Base-by-base conservation (phyloP, 2,888 invertebrate genomes). In the Aphodius sticticus region DNA sequence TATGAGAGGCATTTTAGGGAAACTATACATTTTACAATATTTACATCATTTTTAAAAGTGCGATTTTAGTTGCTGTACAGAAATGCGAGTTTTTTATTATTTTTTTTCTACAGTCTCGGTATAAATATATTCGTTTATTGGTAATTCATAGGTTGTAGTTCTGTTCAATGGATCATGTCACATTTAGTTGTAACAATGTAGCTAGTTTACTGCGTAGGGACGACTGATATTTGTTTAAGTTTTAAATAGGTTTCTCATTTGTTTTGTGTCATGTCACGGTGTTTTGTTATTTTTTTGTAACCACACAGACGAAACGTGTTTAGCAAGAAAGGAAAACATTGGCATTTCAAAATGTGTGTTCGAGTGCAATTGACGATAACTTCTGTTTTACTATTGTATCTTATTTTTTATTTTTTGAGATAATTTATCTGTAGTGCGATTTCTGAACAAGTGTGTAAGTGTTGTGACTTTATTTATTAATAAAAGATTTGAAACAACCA, bases 1-100 rank as follows among this genome's bases (percentile, higher is more conserved):
- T 96, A 93, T 96, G 95, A 96, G 86, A 78, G 69, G 69, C 7
- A 5, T 53, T 53, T 53, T 53, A 53, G 53, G 53, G 9, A 12
- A 5, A 53, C 53, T 53, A 53, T 53, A 53, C 53, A 53, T 53
- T 53, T 53, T 53, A 53, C 53, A 53, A 53, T 53, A 53, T 53
- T 53, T 53, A 53, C 53, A 53, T 53, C 53, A 12, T 53, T 53
- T 53, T 53, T 53, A 53, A 53, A 53, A 12, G 53, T 53, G 53
- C 12, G 53, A 53, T 53, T 53, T 53, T 53, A 53, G 53, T 53
- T 53, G 7, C 53, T 53, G 53, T 53, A 53, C 53, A 53, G 53
- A 53, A 53, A 53, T 53, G 53, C 53, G 6, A 53, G 53, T 53
- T 53, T 53, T 53, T 53, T 53, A 53, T 12, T 9, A 53, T 53